Percentiles rank a stretch among this genome's conserved stretches.
Evolutionary conservation across 1,140 invertebrate genomes (phyloP).

Genomic region (Cyrtorhinus lividipennis): DNA sequence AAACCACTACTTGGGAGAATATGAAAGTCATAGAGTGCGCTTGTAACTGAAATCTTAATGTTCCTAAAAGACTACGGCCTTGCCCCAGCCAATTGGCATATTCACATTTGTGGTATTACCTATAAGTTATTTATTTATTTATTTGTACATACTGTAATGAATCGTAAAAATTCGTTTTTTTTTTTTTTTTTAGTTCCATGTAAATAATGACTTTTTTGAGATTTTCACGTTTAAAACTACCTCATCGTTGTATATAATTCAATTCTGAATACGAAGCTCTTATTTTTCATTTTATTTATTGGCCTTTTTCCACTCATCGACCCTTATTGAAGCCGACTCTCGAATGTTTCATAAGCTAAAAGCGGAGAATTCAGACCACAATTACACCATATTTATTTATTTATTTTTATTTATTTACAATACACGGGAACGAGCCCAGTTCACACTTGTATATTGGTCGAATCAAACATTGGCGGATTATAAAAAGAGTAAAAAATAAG

Average conservation of each 20-base stretch:
- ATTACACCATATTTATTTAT: too few relatives aligned
- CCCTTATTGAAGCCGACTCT: too few relatives aligned
- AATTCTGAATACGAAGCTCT: too few relatives aligned
- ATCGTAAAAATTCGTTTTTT: background rate
- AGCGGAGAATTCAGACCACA: too few relatives aligned
- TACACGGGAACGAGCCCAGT: too few relatives aligned
- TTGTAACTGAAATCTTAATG: slow-evolving; percentile 40
- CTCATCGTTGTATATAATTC: slow-evolving; percentile 1
- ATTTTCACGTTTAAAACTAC: background rate
- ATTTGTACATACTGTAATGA: slow-evolving; percentile 11
- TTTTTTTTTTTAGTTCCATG: background rate
- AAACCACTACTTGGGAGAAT: slow-evolving; percentile 52
- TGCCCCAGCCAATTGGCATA: background rate
- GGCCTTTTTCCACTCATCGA: too few relatives aligned
- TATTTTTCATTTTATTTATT: too few relatives aligned
- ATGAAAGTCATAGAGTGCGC: slow-evolving; percentile 58
- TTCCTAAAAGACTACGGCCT: background rate
- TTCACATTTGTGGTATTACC: background rate
- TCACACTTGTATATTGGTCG: too few relatives aligned
- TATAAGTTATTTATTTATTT: slow-evolving; percentile 17
- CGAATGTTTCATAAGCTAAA: too few relatives aligned
- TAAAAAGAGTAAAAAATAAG: too few relatives aligned
- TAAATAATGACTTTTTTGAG: background rate
- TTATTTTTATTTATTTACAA: too few relatives aligned
- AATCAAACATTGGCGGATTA: too few relatives aligned